Evolutionary conservation across 2,797 vertebrate genomes (phyloP).

Genomic region (Zalophus californianus): DNA sequence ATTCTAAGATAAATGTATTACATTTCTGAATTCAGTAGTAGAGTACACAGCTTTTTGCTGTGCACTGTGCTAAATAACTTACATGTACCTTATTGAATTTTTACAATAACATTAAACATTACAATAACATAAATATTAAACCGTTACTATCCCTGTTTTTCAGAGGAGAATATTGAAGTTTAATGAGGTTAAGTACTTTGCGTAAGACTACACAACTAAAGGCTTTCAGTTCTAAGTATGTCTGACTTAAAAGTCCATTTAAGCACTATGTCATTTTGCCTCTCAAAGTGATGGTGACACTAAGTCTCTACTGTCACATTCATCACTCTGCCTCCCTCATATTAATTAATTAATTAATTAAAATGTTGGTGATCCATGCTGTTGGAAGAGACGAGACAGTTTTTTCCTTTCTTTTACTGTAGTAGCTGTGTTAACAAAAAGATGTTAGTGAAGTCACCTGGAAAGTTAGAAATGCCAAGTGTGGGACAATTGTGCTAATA

Average conservation of each 20-base stretch:
- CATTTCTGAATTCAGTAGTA: background rate
- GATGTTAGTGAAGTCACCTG: background rate
- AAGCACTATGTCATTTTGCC: background rate
- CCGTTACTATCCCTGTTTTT: background rate
- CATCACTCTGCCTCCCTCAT: background rate
- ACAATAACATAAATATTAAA: background rate
- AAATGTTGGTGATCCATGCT: background rate
- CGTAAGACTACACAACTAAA: background rate
- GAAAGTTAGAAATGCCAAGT: background rate
- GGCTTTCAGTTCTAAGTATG: background rate
- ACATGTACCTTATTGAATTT: background rate
- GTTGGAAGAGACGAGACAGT: background rate
- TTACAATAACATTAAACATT: background rate
- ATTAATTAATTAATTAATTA: background rate
- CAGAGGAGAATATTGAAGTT: slow-evolving; percentile 25
- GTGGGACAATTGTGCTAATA: background rate
- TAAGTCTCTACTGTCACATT: background rate
- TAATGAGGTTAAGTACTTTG: slow-evolving; percentile 54
- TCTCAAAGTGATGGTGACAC: background rate
- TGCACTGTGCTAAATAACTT: background rate
- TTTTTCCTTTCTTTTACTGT: slow-evolving; percentile 25
- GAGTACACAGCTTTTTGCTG: background rate
- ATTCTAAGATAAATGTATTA: background rate
- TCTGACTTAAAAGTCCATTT: background rate
- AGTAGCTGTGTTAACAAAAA: background rate